A percentile compares a stretch with the other conserved stretches of the same genome.
phyloP scores from a whole-genome alignment of 2,797 vertebrate genomes.

The Limosa lapponica region DNA sequence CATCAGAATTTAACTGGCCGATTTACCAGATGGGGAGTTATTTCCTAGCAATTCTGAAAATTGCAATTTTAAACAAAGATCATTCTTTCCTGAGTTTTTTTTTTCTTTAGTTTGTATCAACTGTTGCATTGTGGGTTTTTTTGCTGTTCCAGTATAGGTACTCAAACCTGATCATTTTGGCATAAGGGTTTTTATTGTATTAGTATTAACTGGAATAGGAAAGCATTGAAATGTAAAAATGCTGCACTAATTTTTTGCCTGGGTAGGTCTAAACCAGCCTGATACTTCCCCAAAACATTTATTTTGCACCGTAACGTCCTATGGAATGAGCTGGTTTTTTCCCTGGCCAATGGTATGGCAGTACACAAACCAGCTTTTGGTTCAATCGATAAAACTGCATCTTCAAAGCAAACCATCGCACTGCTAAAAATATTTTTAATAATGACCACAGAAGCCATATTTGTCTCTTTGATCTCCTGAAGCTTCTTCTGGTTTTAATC shows the following conservation, averaged over 20 bases:
- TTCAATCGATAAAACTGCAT: constrained; percentile 75
- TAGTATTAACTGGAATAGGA: background rate
- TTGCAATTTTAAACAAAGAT: background rate
- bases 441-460: constrained; percentile 83
- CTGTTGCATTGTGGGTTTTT: background rate
- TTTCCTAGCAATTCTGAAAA: background rate
- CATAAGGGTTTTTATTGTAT: background rate
- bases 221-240: background rate
- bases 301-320: background rate
- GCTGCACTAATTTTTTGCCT: background rate
- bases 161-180: background rate
- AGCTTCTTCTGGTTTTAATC: constrained; percentile 82
- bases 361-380: constrained; percentile 75
- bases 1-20: background rate
- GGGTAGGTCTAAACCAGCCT: background rate
- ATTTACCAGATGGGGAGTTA: background rate
- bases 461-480: constrained; percentile 79
- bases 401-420: constrained; percentile 81
- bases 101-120: background rate
- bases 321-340: background rate
- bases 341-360: constrained; percentile 23
- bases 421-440: constrained; percentile 84
- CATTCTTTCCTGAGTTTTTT: background rate
- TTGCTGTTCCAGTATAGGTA: background rate
- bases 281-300: background rate